Evolutionary conservation across 2,113 vertebrate species (phyloP), one percentile per base, ranked within the genome.

Genomic region (Tylochromis polylepis): DNA sequence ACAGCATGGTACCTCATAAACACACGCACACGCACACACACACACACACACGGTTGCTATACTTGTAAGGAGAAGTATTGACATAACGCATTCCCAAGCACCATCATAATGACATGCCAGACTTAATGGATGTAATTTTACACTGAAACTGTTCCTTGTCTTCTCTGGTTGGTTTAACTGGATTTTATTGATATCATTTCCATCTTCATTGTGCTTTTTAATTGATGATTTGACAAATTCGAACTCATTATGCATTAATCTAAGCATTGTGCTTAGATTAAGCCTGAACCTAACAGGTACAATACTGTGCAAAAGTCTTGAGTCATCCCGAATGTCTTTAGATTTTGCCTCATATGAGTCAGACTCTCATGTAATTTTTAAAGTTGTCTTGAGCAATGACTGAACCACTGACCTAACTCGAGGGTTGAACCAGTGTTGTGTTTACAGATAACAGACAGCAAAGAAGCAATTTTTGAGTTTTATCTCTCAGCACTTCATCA

Each of bases 1-100:
- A 96, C 88, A 99, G 99, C 96, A 98, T 96, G 96, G 98, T 93
- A 93, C 58, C 20, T 12, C 51, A 80, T 29, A 81, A 8, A 14
- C 31, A 55, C 31, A 57, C 31, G 20, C 24, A 14, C 55, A 56
- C 79, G 38, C 51, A 31, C 22, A 4, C 62, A 36, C 6, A 57
- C 72, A 77, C 57, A 82, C 16, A 49, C 22, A 57, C 29, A 34
- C 22, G 9, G 15, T 41, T 60, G 11, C 59, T 31, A 10, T n/a
- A 2, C 27, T 80, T 84, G 22, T 41, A 79, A 49, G 29, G 16
- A 36, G 46, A 77, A 12, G 27, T 55, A 20, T 31, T 59, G 9
- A 56, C n/a, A 11, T 18, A 36, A 15, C 57, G 15, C 5, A 12
- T 56, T 22, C n/a, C 55, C 55, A 22, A 67, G 62, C 36, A 15